Base-by-base conservation (phyloP, 2,888 invertebrate species). In the Eudemis profundana region DNA sequence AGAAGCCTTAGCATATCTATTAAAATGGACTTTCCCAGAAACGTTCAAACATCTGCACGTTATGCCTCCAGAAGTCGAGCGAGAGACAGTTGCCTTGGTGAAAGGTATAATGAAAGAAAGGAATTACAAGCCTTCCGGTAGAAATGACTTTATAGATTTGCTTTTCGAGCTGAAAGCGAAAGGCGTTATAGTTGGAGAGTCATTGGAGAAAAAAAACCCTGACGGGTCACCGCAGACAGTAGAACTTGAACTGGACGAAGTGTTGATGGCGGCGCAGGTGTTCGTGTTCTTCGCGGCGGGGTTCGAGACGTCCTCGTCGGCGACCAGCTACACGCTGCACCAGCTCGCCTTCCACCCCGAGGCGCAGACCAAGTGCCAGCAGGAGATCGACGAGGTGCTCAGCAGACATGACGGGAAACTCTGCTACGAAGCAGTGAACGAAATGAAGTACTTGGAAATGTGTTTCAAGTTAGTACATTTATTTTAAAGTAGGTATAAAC, bases 291-390 rank as follows among this genome's bases (percentile, higher is more conserved):
- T 81, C 63, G 76, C 76, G 1, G 88, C 86, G 10, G 87, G 88
- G 0, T 86, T 84, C 60, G 87, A 87, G 68, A 86, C 87, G 0
- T 85, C 87, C 0, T 76, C 79, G 8, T 74, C 76, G 5, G 71
- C 76, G 4, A 68, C 79, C 36, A 74, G 74, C 66, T 78, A 76
- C 68, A 64, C 73, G 50, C 57, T 84, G 1, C 84, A 85, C 51
- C 72, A 76, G 53, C 71, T 88, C 0, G 86, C 87, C 1, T 76
- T 74, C 27, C 72, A 87, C 66, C 82, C 79, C 2, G 79, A 83
- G 2, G 69, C 77, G 5, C 87, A 87, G 60, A 69, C 70, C 10
- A 78, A 71, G 47, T 74, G 81, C 36, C 79, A 80, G 59, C 68
- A 76, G 15, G 86, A 88, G 72, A 74, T 87, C 2, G 83, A 81